Evolutionary conservation across 2,113 vertebrate species (phyloP).

Genomic region (Probosciger aterrimus): DNA sequence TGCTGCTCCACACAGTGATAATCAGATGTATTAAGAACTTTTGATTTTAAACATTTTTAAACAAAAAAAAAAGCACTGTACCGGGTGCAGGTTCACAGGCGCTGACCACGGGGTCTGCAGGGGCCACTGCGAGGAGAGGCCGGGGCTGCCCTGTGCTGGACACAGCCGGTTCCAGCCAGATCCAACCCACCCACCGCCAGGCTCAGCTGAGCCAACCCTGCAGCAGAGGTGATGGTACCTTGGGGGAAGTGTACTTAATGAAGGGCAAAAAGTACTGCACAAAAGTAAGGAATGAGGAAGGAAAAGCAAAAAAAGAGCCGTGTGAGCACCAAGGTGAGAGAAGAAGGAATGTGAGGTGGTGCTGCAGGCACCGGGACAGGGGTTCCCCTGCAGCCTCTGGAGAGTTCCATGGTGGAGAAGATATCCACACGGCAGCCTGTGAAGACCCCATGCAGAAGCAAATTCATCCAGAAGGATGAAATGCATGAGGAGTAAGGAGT

Average conservation of each 20-base stretch:
- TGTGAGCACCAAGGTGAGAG: background rate
- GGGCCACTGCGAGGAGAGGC: background rate
- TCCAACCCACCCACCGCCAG: accelerated
- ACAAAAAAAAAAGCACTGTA: background rate
- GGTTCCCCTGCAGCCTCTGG: background rate
- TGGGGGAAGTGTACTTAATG: accelerated
- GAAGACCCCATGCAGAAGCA: accelerated
- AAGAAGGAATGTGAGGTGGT: background rate
- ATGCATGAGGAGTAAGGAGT: accelerated
- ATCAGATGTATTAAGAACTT: background rate
- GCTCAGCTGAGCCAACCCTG: accelerated
- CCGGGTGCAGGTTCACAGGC: accelerated
- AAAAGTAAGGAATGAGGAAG: background rate
- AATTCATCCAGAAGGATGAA: background rate
- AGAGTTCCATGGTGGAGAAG: background rate
- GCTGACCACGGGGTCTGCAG: accelerated
- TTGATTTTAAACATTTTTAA: background rate
- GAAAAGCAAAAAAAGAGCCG: background rate
- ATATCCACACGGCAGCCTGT: background rate
- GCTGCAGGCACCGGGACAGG: background rate
- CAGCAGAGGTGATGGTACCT: accelerated
- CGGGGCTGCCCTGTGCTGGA: accelerated
- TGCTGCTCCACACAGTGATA: background rate
- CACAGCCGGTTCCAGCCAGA: background rate
- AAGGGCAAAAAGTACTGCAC: accelerated